phyloP scores from a whole-genome alignment of 1,140 invertebrate genomes.

The Choristoneura fumiferana region DNA sequence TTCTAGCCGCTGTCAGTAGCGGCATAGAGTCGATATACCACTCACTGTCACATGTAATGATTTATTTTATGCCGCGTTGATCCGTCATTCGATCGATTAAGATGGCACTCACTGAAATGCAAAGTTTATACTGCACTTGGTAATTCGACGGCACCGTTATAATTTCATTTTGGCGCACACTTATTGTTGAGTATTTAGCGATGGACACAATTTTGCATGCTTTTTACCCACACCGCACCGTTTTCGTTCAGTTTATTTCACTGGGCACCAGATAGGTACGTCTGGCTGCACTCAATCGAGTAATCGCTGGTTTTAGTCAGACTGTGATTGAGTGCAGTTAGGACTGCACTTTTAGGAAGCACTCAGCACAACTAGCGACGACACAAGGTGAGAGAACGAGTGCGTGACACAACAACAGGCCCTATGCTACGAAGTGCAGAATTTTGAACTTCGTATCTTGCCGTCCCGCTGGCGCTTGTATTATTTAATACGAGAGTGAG shows the following conservation, averaged over 20 bases:
- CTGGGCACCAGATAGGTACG: slow-evolving; percentile 70
- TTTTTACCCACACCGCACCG: slow-evolving; percentile 75
- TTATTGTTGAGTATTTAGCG: slow-evolving; percentile 79
- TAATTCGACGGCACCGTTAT: slow-evolving; percentile 81
- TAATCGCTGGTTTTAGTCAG: slow-evolving; percentile 14
- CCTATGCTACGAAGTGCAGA: too few relatives aligned
- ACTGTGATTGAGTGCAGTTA: slow-evolving; percentile 44
- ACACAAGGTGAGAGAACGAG: slow-evolving; percentile 77
- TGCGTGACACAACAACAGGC: slow-evolving; percentile 44
- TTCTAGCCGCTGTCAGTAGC: slow-evolving; percentile 41
- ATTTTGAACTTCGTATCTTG: too few relatives aligned
- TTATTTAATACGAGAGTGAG: too few relatives aligned
- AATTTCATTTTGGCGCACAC: slow-evolving; percentile 81
- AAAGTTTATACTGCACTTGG: slow-evolving; percentile 80
- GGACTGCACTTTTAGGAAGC: slow-evolving; percentile 67
- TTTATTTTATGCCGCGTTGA: slow-evolving; percentile 72
- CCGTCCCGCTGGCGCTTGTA: too few relatives aligned
- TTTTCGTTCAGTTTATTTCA: slow-evolving; percentile 72
- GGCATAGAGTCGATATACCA: slow-evolving; percentile 66
- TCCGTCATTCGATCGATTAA: slow-evolving; percentile 52
- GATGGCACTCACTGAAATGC: slow-evolving; percentile 82
- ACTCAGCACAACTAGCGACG: slow-evolving; percentile 72
- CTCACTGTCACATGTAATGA: slow-evolving; percentile 85
- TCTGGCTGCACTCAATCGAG: slow-evolving; percentile 45
- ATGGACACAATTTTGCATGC: slow-evolving; percentile 79